Evolutionary conservation across 1,140 invertebrate genomes (phyloP), one percentile per base, ranked within the genome.

Genomic region (Drosophila pseudoananassae): DNA sequence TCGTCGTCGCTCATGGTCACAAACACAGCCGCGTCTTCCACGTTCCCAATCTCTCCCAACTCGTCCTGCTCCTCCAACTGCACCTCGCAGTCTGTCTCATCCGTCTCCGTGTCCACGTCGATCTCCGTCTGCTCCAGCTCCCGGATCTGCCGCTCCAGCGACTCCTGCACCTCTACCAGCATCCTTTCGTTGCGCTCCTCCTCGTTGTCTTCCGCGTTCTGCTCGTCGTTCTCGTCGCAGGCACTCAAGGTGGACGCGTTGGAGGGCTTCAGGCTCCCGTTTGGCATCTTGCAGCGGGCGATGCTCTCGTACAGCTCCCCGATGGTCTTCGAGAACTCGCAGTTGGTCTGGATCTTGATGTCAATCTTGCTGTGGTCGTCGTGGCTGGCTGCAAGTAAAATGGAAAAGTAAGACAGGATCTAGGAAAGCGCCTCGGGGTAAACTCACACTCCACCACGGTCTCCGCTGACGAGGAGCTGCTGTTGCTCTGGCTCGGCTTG

Each of bases 61-160:
- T 88, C 77, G 5, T 90, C 79, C 10, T 78, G 74, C 63, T 91
- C 90, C 10, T 90, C 77, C 17, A 84, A 63, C 64, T 77, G 80
- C 20, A 90, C 90, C 31, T 92, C 91, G 43, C 90, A 83, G 29
- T 95, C 95, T 6, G 94, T 95, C 69, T 96, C 96, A 90, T 96
- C 96, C 1, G 95, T 96, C 92, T 96, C 96, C 0, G 96, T 96
- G 75, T 96, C 96, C 23, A 96, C 93, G 92, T 96, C 96, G 60
- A 96, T 96, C 85, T 97, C 96, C 0, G 96, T 94, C 23, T 94
- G 96, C 90, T 97, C 93, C 49, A 95, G 93, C 88, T 97, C 96
- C 52, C 94, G 92, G 65, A 97, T 97, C 91, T 97, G 96, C 51
- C 95, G 94, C 71, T 96, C 96, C n/a, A 97, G 81, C 1, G 94